Evolutionary conservation across 2,888 invertebrate species (phyloP), one percentile per base, ranked within the genome.

Genomic region (Polymixis lichenea): DNA sequence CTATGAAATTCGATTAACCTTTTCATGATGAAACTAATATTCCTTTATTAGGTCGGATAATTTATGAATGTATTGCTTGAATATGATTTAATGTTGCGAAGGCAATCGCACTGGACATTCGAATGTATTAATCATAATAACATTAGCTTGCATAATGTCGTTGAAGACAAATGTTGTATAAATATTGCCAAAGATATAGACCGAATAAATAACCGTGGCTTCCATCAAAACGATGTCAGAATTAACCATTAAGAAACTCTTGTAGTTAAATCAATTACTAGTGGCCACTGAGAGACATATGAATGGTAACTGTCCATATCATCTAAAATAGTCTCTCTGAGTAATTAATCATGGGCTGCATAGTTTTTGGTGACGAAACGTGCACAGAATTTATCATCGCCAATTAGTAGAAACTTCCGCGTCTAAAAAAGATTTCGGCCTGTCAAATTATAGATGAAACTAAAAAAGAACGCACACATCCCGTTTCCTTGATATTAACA

Each of bases 371-470:
- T 88, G 89, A 87, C 80, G 90, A 90, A 89, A 91, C 88, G 88
- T 91, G 89, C 89, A 89, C 73, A 83, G 82, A 91, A 94, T 94
- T 94, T 92, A 93, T 95, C 92, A 91, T 92, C 89, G 91, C 92
- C 92, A 95, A 95, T 95, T 95, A 94, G 92, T 76, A 72, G 80
- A 77, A 73, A 86, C 93, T 95, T 96, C 95, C 95, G 95, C 89
- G 92, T 94, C 87, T 88, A 89, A 87, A 92, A 90, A 88, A 88
- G 75, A 66, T 82, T 77, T 87, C 86, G 83, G 87, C 89, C 86
- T 89, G 90, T 92, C 91, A 90, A 91, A 89, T 88, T 88, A 87
- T 88, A 83, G 86, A 89, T 89, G 86, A 90, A 89, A 85, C 80
- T 77, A 82, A 86, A 80, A 89, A 90, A 89, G 87, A 90, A 90